phyloP scores from a whole-genome alignment of 2,113 vertebrate genomes.

The Cyprinodon brontotheroides region DNA sequence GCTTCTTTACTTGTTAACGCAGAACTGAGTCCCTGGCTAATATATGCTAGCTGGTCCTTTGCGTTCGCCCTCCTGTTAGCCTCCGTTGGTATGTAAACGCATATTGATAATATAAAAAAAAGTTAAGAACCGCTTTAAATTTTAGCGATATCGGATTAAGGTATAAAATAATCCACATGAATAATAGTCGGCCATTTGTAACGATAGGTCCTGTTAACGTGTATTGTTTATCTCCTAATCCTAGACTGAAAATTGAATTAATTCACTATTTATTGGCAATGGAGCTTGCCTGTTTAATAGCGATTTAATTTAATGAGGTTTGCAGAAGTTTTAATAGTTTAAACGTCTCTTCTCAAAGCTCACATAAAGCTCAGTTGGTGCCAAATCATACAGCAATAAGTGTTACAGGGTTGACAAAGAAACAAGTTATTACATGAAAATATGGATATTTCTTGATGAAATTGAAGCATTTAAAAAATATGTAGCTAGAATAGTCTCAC shows the following conservation, averaged over 20 bases:
- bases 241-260: background rate
- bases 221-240: background rate
- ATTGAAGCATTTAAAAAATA: no score
- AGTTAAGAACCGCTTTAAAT: accelerated
- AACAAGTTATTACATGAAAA: background rate
- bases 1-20: constrained; percentile 12
- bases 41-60: constrained; percentile 18
- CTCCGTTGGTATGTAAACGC: constrained; percentile 5
- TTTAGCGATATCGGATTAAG: background rate
- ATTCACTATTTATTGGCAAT: background rate
- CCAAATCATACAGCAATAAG: background rate
- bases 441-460: background rate
- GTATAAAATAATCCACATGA: background rate
- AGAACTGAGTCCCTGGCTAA: constrained; percentile 33
- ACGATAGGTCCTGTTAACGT: background rate
- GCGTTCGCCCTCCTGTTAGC: constrained; percentile 58
- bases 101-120: background rate
- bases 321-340: background rate
- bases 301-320: background rate
- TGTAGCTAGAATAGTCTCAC: background rate
- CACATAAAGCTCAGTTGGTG: no score
- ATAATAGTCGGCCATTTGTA: background rate
- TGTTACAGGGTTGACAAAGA: background rate
- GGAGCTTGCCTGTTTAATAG: background rate
- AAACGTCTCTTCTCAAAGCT: background rate